Evolutionary conservation across 1,140 invertebrate species (phyloP), one percentile per base, ranked within the genome.

Genomic region (Eufriesea mexicana): DNA sequence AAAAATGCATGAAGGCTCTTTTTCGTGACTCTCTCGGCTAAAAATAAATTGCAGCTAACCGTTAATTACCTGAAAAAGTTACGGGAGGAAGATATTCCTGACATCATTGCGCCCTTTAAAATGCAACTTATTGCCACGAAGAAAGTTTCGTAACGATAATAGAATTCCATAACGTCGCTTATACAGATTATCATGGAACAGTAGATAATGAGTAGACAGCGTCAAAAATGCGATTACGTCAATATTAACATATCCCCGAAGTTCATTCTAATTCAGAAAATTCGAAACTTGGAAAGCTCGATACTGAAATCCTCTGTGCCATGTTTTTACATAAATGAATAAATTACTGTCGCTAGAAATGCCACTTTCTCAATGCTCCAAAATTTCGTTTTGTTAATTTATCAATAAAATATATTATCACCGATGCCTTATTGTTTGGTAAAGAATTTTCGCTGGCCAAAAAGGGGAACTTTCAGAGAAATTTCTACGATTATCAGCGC

Each of bases 111-210:
- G 42, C 35, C 23, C 71, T 73, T 73, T 45, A 57, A 55, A 72
- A 72, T 18, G 49, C 5, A 73, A 57, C 71, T 57, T 73, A 73
- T 57, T 20, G 47, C 45, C 6, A 16, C 35, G 16, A 10, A 45
- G 25, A 57, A 73, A 73, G 23, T 73, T 47, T n/a, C 10, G n/a
- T 14, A 42, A 84, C n/a, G 54, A 28, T 70, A 76, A 76, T 57
- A 25, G 72, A 45, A 83, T 42, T 83, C 54, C 57, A 47, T 51
- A 28, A 28, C 51, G 9, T 28, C n/a, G 18, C 25, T 73, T 55
- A 59, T 51, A 20, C 23, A 71, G n/a, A 57, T 74, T 59, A 74
- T 74, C n/a, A 42, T 25, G 18, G 23, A 45, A 42, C 23, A 59
- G 5, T 61, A 7, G 23, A 61, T 72, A 47, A 74, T 42, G n/a